A percentile compares a stretch with the other conserved stretches of the same genome.
These are phyloP conservation scores for Platyura marginata DNA, from an alignment of 1,140 invertebrate species.

Conservation along the genomic window DNA sequence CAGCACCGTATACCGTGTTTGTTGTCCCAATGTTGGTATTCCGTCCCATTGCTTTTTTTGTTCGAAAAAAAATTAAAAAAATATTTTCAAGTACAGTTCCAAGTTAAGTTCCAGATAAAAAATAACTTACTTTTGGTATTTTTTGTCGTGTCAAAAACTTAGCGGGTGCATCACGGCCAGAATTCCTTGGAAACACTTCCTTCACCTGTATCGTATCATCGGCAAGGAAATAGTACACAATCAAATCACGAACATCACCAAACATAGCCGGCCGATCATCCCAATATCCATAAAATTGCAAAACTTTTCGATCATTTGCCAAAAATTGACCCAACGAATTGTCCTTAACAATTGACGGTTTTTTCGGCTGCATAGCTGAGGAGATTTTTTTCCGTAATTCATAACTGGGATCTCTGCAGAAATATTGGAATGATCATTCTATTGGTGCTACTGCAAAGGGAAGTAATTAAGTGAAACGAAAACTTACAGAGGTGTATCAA, in stretches of 20 bases:
- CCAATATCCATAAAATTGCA: conserved; percentile 79
- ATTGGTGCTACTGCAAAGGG: background rate
- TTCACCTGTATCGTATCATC: conserved; percentile 83
- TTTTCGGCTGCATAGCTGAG: conserved; percentile 2
- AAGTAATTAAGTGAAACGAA: background rate
- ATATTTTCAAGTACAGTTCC: background rate
- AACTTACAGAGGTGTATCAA: no score
- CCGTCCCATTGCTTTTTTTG: conserved; percentile 14
- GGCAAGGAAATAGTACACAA: conserved; percentile 65
- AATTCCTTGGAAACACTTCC: conserved; percentile 47
- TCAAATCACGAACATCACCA: conserved; percentile 52
- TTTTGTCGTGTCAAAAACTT: conserved; percentile 56
- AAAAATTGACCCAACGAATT: conserved; percentile 48
- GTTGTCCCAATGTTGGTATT: conserved; percentile 36
- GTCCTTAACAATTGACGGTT: conserved; percentile 13
- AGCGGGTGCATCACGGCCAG: conserved; percentile 44
- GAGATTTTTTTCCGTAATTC: conserved; percentile 25
- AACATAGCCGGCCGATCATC: conserved; percentile 59
- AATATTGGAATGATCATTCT: background rate
- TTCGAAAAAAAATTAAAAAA: background rate
- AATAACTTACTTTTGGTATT: conserved; percentile 47
- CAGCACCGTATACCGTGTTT: conserved; percentile 38
- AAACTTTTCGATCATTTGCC: conserved; percentile 52
- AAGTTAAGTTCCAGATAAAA: conserved; percentile 2
- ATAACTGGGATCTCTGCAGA: conserved; percentile 28